These are phyloP conservation scores for Microplitis deprimator DNA, from an alignment of 2,888 invertebrate genomes.

Conservation along the genomic window DNA sequence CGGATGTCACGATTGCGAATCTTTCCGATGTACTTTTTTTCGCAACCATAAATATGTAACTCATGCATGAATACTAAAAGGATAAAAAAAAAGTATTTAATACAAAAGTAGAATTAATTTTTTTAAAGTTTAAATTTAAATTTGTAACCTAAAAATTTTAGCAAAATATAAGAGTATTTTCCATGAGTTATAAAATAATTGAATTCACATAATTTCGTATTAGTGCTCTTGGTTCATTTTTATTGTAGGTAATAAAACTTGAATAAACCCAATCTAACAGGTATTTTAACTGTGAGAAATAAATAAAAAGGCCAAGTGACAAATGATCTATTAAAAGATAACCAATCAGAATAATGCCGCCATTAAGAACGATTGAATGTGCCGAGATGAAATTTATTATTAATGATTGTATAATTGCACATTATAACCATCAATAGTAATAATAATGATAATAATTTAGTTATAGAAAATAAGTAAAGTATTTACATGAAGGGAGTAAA, in stretches of 20 bases:
- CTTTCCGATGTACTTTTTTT: conserved; percentile 29
- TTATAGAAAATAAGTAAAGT: neutral
- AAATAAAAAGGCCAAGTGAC: neutral
- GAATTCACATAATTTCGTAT: neutral
- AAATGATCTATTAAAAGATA: neutral
- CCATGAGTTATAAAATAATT: no score
- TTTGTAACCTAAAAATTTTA: neutral
- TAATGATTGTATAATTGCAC: conserved; percentile 1
- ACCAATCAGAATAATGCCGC: neutral
- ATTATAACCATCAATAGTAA: neutral
- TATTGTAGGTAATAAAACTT: neutral
- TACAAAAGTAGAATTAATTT: neutral
- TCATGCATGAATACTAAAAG: conserved; percentile 3
- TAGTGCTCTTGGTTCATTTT: neutral
- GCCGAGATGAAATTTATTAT: neutral
- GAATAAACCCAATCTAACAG: neutral
- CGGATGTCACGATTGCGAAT: conserved; percentile 33
- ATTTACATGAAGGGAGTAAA: neutral
- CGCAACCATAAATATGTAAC: neutral
- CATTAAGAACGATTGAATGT: neutral
- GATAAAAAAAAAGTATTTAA: neutral
- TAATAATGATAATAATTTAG: neutral
- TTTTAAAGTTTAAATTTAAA: neutral
- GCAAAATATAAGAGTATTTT: no score
- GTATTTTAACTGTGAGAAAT: neutral